Evolutionary conservation across 2,113 vertebrate species (phyloP).

Genomic region (Ptyas mucosa): DNA sequence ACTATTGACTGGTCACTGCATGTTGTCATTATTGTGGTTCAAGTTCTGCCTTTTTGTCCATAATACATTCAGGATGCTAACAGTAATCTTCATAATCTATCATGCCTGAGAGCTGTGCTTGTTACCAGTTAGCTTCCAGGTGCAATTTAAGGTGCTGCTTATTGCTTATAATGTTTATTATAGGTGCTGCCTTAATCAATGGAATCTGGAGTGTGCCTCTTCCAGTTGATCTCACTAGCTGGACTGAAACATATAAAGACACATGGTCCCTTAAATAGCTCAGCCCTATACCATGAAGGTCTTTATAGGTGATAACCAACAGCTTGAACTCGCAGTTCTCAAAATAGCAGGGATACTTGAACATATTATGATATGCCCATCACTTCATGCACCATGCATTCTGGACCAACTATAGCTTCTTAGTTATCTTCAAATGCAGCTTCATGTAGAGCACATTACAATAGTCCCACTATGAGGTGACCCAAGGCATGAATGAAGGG

Average conservation of each 20-base stretch:
- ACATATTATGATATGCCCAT: background rate
- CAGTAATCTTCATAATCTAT: background rate
- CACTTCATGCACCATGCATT: background rate
- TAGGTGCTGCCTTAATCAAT: background rate
- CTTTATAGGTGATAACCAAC: background rate
- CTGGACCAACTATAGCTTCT: background rate
- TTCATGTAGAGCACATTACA: background rate
- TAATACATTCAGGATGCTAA: background rate
- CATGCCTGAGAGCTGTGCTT: background rate
- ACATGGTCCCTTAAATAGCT: background rate
- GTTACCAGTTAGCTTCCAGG: background rate
- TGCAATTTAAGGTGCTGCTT: background rate
- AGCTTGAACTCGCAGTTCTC: background rate
- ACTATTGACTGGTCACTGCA: background rate
- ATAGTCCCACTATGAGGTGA: background rate
- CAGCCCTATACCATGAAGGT: background rate
- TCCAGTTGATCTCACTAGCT: background rate
- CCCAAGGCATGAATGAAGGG: background rate
- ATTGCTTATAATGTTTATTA: background rate
- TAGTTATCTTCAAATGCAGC: too few relatives aligned
- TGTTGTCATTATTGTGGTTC: background rate
- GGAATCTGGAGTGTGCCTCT: background rate
- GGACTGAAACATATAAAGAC: background rate
- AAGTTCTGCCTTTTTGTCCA: background rate
- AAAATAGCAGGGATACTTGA: background rate